phyloP scores from a whole-genome alignment of 2,888 invertebrate genomes.

The Caradrina clavipalpis region DNA sequence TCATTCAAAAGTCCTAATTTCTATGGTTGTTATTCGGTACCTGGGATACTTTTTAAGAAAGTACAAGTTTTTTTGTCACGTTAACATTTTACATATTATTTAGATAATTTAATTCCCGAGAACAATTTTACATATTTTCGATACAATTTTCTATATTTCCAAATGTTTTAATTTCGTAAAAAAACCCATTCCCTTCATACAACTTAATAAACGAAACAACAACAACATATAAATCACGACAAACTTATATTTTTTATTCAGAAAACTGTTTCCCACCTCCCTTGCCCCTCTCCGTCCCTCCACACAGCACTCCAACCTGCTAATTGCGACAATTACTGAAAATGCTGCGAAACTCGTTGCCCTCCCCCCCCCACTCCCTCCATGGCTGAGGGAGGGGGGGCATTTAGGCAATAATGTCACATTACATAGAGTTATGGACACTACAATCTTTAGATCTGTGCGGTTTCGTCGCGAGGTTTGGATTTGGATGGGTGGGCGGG shows the following conservation, averaged over 20 bases:
- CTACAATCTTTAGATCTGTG: conserved; percentile 46
- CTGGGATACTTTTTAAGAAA: too few species aligned
- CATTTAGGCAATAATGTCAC: conserved; percentile 53
- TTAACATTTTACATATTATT: too few species aligned
- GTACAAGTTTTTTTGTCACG: too few species aligned
- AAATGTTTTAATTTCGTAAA: too few species aligned
- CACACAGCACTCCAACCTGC: conserved; percentile 42
- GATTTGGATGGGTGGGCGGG: conserved; percentile 34
- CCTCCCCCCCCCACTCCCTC: conserved; percentile 1
- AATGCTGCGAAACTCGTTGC: conserved; percentile 68
- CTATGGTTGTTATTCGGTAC: too few species aligned
- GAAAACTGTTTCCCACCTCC: conserved; percentile 16
- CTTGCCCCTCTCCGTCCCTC: conserved; percentile 42
- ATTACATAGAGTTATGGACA: conserved; percentile 61
- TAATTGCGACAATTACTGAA: conserved; percentile 84
- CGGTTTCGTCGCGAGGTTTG: conserved; percentile 24
- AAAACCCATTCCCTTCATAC: too few species aligned
- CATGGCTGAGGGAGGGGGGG: conserved; percentile 20
- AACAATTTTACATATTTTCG: too few species aligned
- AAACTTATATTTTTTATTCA: not conserved
- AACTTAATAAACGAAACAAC: too few species aligned
- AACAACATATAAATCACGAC: too few species aligned
- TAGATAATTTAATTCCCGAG: too few species aligned
- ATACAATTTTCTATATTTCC: too few species aligned
- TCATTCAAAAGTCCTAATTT: too few species aligned